Percentiles rank a stretch among this genome's conserved stretches.
These are phyloP conservation scores for Falco cherrug DNA, from an alignment of 2,797 vertebrate genomes.

Conservation along the genomic window DNA sequence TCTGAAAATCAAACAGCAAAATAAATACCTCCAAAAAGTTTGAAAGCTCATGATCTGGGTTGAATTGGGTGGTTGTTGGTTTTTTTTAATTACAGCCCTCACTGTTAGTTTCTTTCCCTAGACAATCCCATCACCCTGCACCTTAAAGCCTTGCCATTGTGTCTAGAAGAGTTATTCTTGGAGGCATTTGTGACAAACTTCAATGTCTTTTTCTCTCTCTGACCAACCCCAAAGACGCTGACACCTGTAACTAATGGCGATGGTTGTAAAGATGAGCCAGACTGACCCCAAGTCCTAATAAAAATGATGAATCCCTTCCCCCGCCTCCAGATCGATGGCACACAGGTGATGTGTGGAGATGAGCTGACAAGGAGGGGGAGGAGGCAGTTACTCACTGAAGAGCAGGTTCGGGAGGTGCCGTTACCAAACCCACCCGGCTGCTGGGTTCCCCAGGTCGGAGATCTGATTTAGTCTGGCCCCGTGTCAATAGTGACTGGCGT, in stretches of 20 bases:
- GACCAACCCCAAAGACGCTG: neutral
- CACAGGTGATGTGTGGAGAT: neutral
- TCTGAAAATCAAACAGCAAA: neutral
- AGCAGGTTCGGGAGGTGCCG: neutral
- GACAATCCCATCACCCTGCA: neutral
- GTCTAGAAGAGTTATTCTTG: neutral
- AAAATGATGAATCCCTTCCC: neutral
- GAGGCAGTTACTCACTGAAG: neutral
- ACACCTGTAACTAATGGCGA: neutral
- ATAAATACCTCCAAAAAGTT: neutral
- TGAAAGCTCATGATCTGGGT: neutral
- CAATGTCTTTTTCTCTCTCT: neutral
- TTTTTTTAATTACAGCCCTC: neutral
- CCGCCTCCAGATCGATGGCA: fast-evolving
- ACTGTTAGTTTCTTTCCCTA: neutral
- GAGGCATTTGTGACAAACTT: neutral
- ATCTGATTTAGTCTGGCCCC: neutral
- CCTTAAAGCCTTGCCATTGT: neutral
- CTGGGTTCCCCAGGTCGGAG: neutral
- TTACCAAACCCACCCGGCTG: neutral
- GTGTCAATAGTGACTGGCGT: constrained; percentile 10
- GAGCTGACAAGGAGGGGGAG: neutral
- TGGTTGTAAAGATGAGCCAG: neutral
- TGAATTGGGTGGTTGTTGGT: neutral
- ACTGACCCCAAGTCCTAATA: neutral